Conservation (phyloP, 2,888 invertebrate species). For the Pterostichus niger region DNA sequence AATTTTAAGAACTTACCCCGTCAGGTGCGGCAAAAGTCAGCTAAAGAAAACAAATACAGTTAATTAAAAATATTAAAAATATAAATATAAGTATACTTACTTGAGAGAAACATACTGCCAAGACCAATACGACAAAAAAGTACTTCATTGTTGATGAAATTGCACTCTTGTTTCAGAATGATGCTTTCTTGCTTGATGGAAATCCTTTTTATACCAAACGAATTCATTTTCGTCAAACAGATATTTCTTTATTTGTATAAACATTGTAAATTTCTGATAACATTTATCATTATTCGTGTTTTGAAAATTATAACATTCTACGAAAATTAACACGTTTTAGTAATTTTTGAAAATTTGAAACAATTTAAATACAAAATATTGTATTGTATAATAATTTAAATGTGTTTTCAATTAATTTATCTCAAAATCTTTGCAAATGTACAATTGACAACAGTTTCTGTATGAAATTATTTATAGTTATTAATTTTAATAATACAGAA, state of each 20-base stretch:
- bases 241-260: no score
- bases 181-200: neutral
- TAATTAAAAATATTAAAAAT: no score
- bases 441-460: no score
- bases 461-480: no score
- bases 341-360: neutral
- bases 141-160: slow-evolving; percentile 5
- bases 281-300: neutral
- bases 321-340: slow-evolving; percentile 7
- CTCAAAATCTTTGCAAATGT: no score
- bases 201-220: slow-evolving; percentile 6
- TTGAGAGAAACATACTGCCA: no score
- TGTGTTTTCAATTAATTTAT: neutral
- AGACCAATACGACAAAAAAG: neutral
- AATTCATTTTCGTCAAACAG: no score
- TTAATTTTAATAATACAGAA: no score
- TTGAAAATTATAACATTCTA: neutral
- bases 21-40: neutral
- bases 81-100: no score
- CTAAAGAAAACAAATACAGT: no score
- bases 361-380: slow-evolving; percentile 21
- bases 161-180: slow-evolving; percentile 46
- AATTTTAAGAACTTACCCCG: slow-evolving; percentile 9
- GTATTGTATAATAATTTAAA: neutral
- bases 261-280: no score